Evolutionary conservation across 2,888 invertebrate species (phyloP).

Genomic region (Nemotelus pantherinus): DNA sequence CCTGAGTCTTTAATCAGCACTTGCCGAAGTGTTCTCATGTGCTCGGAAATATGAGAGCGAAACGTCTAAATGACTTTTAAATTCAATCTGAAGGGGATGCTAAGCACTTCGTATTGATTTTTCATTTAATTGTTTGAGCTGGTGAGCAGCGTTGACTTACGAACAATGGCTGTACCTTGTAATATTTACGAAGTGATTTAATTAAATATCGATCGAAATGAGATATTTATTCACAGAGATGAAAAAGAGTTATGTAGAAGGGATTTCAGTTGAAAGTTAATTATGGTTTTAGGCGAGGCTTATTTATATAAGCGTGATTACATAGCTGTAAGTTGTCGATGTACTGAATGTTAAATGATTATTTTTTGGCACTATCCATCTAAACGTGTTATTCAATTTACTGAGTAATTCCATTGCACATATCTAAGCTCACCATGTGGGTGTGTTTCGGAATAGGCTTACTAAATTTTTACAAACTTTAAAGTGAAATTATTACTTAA

Average conservation of each 20-base stretch:
- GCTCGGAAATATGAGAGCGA: neutral
- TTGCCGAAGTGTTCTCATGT: neutral
- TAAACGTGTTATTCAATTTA: no score
- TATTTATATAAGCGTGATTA: no score
- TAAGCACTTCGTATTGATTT: slow-evolving; percentile 27
- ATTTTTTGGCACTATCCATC: no score
- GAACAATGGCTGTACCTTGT: slow-evolving; percentile 25
- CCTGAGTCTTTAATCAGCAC: neutral
- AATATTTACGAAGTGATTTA: slow-evolving; percentile 36
- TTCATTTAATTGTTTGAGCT: slow-evolving; percentile 28
- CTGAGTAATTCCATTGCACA: no score
- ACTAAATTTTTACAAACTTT: no score
- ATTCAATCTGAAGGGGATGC: slow-evolving; percentile 32
- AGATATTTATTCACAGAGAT: neutral
- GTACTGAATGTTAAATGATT: no score
- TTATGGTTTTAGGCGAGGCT: neutral
- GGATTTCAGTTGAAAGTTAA: neutral
- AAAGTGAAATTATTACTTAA: no score
- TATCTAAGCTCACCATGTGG: no score
- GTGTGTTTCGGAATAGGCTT: no score
- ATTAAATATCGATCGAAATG: slow-evolving; percentile 31
- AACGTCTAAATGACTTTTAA: slow-evolving; percentile 31
- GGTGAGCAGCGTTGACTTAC: slow-evolving; percentile 13
- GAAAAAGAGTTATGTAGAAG: slow-evolving; percentile 13
- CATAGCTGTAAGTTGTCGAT: no score